These are phyloP conservation scores for Plebejus anna DNA, from an alignment of 2,888 invertebrate genomes.

Conservation along the genomic window DNA sequence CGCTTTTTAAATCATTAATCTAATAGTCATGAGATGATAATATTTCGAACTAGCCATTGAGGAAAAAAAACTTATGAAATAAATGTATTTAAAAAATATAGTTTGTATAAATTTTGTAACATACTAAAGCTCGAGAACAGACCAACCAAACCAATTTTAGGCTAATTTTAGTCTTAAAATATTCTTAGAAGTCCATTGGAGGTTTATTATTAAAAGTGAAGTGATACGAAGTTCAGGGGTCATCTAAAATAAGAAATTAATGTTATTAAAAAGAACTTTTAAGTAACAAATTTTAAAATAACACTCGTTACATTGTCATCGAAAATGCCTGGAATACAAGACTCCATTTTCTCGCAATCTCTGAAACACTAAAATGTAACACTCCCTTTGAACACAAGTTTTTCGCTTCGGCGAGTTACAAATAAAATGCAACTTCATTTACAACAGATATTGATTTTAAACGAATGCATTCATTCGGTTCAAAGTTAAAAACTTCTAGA, in stretches of 20 bases:
- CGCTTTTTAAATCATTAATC: too few relatives aligned
- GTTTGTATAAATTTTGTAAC: too few relatives aligned
- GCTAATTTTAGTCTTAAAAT: too few relatives aligned
- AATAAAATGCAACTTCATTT: constrained; percentile 5
- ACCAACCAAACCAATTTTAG: too few relatives aligned
- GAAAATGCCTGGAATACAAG: not conserved
- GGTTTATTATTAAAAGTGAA: too few relatives aligned
- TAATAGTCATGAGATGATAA: too few relatives aligned
- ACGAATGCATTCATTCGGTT: not conserved
- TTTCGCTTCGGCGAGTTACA: not conserved
- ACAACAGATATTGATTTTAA: constrained; percentile 5
- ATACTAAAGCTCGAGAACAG: too few relatives aligned
- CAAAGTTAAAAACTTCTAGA: not conserved
- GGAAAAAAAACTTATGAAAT: too few relatives aligned
- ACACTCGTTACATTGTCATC: not conserved
- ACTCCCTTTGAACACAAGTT: not conserved
- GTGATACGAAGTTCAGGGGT: too few relatives aligned
- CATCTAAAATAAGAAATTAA: not conserved
- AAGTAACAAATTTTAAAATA: not conserved
- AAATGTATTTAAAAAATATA: too few relatives aligned
- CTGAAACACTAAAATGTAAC: not conserved
- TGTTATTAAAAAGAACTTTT: not conserved
- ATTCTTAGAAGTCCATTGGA: too few relatives aligned
- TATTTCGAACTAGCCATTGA: too few relatives aligned
- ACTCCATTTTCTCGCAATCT: not conserved